phyloP scores from a whole-genome alignment of 2,113 vertebrate species.

The Ictidomys tridecemlineatus region DNA sequence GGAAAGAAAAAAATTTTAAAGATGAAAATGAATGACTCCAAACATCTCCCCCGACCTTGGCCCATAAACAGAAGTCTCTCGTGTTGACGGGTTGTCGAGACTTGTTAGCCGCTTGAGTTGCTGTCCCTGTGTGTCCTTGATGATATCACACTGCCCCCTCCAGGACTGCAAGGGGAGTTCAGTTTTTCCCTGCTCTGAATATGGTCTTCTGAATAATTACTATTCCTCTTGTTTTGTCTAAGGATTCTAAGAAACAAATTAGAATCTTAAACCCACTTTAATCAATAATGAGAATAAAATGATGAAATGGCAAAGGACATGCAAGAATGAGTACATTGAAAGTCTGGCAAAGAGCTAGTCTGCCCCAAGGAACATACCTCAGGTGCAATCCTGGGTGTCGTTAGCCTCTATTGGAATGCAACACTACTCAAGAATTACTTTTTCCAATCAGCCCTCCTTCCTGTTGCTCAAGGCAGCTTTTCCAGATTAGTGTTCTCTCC shows the following conservation, averaged over 20 bases:
- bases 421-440: neutral
- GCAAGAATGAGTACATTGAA: neutral
- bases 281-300: neutral
- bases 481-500: neutral
- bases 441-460: neutral
- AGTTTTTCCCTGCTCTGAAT: neutral
- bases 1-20: neutral
- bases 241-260: constrained; percentile 7
- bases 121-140: accelerated
- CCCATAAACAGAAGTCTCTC: neutral
- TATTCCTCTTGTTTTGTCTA: neutral
- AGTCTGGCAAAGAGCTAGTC: neutral
- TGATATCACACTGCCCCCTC: neutral
- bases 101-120: neutral
- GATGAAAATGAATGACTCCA: neutral
- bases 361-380: neutral
- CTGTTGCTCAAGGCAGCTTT: neutral
- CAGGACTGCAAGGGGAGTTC: accelerated
- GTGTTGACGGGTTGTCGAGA: accelerated
- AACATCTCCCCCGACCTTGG: accelerated
- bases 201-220: constrained; percentile 24
- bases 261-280: constrained; percentile 53
- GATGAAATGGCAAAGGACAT: neutral
- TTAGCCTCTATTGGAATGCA: neutral
- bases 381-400: accelerated